A percentile compares a stretch with the other conserved stretches of the same genome.
phyloP scores from a whole-genome alignment of 2,113 vertebrate species.

The Plecotus auritus region DNA sequence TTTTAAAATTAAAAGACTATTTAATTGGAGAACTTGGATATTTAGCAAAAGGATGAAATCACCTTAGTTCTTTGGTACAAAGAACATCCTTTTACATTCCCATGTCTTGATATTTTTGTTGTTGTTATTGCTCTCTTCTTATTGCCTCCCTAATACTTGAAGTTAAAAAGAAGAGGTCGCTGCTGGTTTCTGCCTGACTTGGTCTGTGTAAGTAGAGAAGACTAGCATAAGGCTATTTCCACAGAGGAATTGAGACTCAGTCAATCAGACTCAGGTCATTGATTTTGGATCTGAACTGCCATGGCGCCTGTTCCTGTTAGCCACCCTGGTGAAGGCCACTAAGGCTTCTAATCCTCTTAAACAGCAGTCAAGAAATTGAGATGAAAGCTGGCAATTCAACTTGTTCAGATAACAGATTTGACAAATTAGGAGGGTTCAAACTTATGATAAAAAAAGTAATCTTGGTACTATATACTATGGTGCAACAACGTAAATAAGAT shows the following conservation, averaged over 20 bases:
- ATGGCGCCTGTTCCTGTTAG: slow-evolving; percentile 76
- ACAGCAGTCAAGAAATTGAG: slow-evolving; percentile 79
- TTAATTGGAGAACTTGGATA: not conserved
- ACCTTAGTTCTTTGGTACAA: not conserved
- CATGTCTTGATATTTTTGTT: not conserved
- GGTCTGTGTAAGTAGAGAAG: slow-evolving; percentile 67
- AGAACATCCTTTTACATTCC: not conserved
- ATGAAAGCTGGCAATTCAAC: slow-evolving; percentile 81
- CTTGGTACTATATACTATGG: slow-evolving; percentile 44
- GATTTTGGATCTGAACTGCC: slow-evolving; percentile 79
- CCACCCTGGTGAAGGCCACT: slow-evolving; percentile 70
- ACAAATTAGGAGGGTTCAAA: slow-evolving; percentile 72
- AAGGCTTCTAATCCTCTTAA: slow-evolving; percentile 83
- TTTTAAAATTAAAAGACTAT: not conserved
- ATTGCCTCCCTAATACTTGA: not conserved
- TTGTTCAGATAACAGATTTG: slow-evolving; percentile 76
- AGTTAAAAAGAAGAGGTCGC: not conserved
- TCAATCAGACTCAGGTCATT: slow-evolving; percentile 80
- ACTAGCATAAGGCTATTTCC: slow-evolving; percentile 59
- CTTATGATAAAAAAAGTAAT: slow-evolving; percentile 55
- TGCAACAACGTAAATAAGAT: slow-evolving; percentile 42
- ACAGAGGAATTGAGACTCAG: slow-evolving; percentile 61
- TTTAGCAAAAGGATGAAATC: not conserved
- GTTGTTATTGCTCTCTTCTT: not conserved
- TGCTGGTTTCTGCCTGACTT: slow-evolving; percentile 3